Conservation (phyloP, 1,140 invertebrate genomes). For the Eumaeus atala region DNA sequence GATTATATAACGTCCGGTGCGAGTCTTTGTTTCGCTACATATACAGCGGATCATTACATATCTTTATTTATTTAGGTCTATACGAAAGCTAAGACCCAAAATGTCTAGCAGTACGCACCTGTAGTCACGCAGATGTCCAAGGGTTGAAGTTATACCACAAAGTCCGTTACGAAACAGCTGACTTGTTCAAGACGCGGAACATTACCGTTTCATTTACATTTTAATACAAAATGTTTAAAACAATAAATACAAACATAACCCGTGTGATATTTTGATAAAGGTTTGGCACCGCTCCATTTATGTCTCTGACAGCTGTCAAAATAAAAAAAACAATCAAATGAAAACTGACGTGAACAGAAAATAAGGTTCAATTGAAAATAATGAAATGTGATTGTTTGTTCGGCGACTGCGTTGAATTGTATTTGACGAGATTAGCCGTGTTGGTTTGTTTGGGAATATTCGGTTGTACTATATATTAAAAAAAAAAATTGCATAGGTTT, state of each 20-base stretch:
- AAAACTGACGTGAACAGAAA: conserved; percentile 69
- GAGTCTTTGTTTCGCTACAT: too few relatives aligned
- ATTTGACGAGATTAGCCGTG: conserved; percentile 2
- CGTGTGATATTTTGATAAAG: conserved; percentile 24
- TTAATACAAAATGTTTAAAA: conserved; percentile 33
- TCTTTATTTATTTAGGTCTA: too few relatives aligned
- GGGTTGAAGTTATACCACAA: not conserved
- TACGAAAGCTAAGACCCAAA: too few relatives aligned
- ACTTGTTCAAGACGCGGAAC: conserved; percentile 44
- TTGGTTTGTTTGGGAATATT: not conserved
- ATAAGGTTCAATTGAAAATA: conserved; percentile 55
- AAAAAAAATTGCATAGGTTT: too few relatives aligned
- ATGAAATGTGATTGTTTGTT: conserved; percentile 65
- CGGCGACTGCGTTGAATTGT: conserved; percentile 1
- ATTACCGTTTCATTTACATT: conserved; percentile 63
- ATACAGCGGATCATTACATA: too few relatives aligned
- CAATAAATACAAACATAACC: conserved; percentile 20
- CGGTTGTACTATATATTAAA: too few relatives aligned
- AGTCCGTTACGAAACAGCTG: conserved; percentile 16
- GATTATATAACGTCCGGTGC: too few relatives aligned
- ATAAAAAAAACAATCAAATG: conserved; percentile 55
- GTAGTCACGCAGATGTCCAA: not conserved
- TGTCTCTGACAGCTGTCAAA: conserved; percentile 45
- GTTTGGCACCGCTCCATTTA: conserved; percentile 22
- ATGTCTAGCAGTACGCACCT: too few relatives aligned